Percentiles rank a stretch among this genome's conserved stretches.
Evolutionary conservation across 92 coral and sea anemone genomes (phyloP).

Genomic region (Epizoanthus rinbou): DNA sequence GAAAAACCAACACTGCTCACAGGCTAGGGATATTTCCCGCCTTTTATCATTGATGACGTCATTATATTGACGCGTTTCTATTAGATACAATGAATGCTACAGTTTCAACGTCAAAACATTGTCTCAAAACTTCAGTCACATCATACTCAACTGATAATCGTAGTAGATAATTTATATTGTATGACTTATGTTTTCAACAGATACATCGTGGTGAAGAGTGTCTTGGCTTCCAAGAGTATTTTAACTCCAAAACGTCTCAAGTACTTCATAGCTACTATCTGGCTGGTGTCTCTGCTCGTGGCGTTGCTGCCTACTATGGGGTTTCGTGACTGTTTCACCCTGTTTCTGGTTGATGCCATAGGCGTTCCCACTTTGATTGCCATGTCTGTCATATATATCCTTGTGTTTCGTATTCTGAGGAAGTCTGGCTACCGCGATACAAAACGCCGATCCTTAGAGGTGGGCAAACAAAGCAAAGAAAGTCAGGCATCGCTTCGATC

Average conservation of each 20-base stretch:
- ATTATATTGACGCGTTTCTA: too few relatives aligned
- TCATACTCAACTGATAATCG: too few relatives aligned
- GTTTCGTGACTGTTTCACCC: conserved; percentile 2
- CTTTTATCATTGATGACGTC: too few relatives aligned
- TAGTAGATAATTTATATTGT: too few relatives aligned
- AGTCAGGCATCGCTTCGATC: conserved; percentile 29
- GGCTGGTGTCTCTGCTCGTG: conserved; percentile 18
- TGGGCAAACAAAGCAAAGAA: conserved; percentile 3
- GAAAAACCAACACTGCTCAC: too few relatives aligned
- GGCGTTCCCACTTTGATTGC: conserved; percentile 24
- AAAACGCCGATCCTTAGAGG: conserved; percentile 17
- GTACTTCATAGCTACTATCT: conserved; percentile 17
- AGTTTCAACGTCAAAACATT: too few relatives aligned
- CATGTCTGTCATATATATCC: conserved; percentile 13
- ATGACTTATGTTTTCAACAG: background rate
- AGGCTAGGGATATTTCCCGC: too few relatives aligned
- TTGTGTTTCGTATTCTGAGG: conserved; percentile 37
- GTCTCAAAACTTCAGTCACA: too few relatives aligned
- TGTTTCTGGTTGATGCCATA: conserved; percentile 6
- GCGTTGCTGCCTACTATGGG: conserved; percentile 34
- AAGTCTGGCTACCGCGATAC: conserved; percentile 22
- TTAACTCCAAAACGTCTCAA: conserved; percentile 28
- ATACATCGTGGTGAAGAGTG: conserved; percentile 19
- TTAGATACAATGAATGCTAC: too few relatives aligned
- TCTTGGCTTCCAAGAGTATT: conserved; percentile 11